Percentiles rank a stretch among this genome's conserved stretches.
Conservation (phyloP, 2,797 vertebrate species). For the Menidia menidia region DNA sequence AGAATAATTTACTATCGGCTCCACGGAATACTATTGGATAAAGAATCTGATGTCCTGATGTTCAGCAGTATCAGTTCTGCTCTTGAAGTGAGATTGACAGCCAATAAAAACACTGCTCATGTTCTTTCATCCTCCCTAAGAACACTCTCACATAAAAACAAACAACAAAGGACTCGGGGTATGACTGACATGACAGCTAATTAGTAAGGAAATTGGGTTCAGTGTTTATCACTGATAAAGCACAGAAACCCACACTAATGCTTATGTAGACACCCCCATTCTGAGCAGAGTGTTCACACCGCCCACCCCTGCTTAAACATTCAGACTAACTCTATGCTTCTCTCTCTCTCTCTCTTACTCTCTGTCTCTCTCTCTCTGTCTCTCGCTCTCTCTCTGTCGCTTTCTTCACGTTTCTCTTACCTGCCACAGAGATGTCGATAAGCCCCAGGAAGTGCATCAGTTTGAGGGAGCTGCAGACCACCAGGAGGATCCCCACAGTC, state of each 20-base stretch:
- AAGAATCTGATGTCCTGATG: too few relatives aligned
- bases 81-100: conserved; percentile 2
- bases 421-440: conserved; percentile 83
- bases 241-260: conserved; percentile 29
- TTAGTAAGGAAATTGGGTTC: conserved; percentile 35
- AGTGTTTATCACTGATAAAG: conserved; percentile 21
- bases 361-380: conserved; percentile 20
- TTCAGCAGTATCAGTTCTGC: background rate
- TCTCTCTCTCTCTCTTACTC: conserved; percentile 38
- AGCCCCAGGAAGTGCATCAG: conserved; percentile 90
- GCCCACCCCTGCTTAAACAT: conserved; percentile 38
- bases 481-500: conserved; percentile 86
- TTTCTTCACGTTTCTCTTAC: conserved; percentile 73
- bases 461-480: conserved; percentile 87
- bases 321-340: conserved; percentile 21
- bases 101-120: background rate
- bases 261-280: conserved; percentile 8
- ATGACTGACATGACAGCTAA: conserved; percentile 32
- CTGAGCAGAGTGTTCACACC: conserved; percentile 20
- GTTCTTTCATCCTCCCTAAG: conserved; percentile 23
- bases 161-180: conserved; percentile 19
- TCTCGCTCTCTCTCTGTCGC: conserved; percentile 22
- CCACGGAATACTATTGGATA: background rate
- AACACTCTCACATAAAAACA: background rate
- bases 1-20: background rate